phyloP scores from a whole-genome alignment of 2,113 vertebrate species.

The Ailurus styani region DNA sequence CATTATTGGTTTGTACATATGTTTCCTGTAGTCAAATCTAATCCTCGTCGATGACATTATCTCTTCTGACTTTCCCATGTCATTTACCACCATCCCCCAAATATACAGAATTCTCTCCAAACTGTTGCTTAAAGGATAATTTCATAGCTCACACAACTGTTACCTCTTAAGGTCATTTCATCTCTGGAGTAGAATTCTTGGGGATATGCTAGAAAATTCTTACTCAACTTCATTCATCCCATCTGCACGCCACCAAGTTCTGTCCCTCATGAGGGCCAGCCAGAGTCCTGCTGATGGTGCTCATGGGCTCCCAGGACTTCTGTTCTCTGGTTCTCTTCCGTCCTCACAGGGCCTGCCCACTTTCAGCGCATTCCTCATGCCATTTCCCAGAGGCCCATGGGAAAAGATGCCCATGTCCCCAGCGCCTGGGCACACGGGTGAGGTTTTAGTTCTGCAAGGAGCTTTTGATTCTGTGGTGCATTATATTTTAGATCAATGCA shows the following conservation, averaged over 20 bases:
- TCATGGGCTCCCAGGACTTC: neutral
- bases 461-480: neutral
- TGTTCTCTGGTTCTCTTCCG: neutral
- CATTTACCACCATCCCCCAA: no score
- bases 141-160: neutral
- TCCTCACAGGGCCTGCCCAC: neutral
- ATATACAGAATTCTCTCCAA: neutral
- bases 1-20: neutral
- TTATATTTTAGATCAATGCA: neutral
- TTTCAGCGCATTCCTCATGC: no score
- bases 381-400: neutral
- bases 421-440: neutral
- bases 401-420: neutral
- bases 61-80: neutral
- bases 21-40: neutral
- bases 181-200: neutral
- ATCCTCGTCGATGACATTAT: neutral
- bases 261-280: neutral
- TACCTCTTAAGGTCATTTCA: neutral
- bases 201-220: neutral
- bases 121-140: neutral
- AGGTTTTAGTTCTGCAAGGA: neutral
- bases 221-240: neutral
- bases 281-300: neutral
- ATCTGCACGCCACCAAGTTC: neutral